Base-by-base conservation (phyloP, 2,797 vertebrate genomes). In the Alfaro cultratus region DNA sequence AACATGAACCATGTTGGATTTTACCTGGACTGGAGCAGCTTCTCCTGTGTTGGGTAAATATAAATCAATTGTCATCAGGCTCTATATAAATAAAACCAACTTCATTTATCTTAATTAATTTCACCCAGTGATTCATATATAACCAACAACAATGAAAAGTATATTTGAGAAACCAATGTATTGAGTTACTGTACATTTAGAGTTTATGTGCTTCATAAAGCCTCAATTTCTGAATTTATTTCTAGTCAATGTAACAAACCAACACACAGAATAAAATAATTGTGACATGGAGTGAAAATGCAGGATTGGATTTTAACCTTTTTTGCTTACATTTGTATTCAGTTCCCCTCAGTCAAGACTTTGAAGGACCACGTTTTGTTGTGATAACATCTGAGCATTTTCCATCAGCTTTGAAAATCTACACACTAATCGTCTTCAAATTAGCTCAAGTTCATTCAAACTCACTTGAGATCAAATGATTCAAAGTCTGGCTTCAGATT, bases 221-320 rank as follows among this genome's bases (percentile, higher is more conserved):
- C 75, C 29, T 80, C 41, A 60, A 67, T 86, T 80, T 86, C 73
- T 77, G 49, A 79, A 80, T 88, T 51, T 43, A 83, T 86, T 83
- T 78, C 75, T 73, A 81, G 88, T 45, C 49, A 72, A 75, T 46
- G 62, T 73, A 36, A 10, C 9, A 29, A 7, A 26, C 23, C 34
- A 26, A 39, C 34, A 39, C 64, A 67, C 1, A 9, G 8, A 21
- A 39, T 18, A 36, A 23, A 39, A 39, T 23, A 49, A 67, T 47
- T 5, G 23, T 39, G 34, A 21, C 34, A 2, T 11, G 34, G 8
- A 67, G 62, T 36, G 18, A 39, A 39, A 68, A 39, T 41, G 18
- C 18, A 23, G 64, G 10, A 23, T 26, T 10, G 9, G 53, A 10
- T 11, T 68, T 41, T 18, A 67, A 21, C 13, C 29, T 62, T 62